Percentiles rank a stretch among this genome's conserved stretches.
These are phyloP conservation scores for Chloroclysta siterata DNA, from an alignment of 2,888 invertebrate genomes.

Conservation along the genomic window DNA sequence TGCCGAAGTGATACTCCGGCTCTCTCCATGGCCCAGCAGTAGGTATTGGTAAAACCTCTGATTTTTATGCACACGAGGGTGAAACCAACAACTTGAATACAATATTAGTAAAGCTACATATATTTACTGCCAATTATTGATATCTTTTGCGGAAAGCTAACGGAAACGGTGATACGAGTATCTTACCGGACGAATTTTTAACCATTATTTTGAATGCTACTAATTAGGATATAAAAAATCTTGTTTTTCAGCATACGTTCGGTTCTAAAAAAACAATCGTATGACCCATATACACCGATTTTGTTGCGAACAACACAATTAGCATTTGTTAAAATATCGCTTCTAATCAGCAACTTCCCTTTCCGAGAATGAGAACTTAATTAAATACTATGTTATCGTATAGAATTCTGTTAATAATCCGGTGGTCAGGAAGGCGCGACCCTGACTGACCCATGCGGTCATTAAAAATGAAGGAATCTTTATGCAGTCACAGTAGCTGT, in stretches of 20 bases:
- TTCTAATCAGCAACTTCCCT: slow-evolving; percentile 58
- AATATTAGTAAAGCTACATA: too few relatives aligned
- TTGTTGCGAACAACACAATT: slow-evolving; percentile 25
- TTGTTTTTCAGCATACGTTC: slow-evolving; percentile 6
- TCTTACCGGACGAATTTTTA: slow-evolving; percentile 12
- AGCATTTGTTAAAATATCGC: slow-evolving; percentile 24
- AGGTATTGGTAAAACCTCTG: too few relatives aligned
- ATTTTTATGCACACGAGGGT: too few relatives aligned
- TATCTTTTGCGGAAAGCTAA: slow-evolving; percentile 14
- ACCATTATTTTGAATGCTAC: slow-evolving; percentile 1
- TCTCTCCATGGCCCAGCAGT: too few relatives aligned
- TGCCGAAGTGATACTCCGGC: too few relatives aligned
- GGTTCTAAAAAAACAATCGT: slow-evolving; percentile 3
- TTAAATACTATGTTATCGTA: slow-evolving; percentile 68
- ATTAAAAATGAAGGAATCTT: slow-evolving; percentile 71
- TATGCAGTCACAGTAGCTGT: slow-evolving; percentile 53
- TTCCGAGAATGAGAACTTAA: slow-evolving; percentile 61
- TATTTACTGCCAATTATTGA: neutral
- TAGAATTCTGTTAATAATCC: slow-evolving; percentile 41
- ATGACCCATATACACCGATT: slow-evolving; percentile 16
- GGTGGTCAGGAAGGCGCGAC: slow-evolving; percentile 71
- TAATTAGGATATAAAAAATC: slow-evolving; percentile 17
- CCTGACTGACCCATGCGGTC: slow-evolving; percentile 60
- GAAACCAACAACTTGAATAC: too few relatives aligned
- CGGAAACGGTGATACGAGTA: slow-evolving; percentile 14